Base-by-base conservation (phyloP, 1,140 invertebrate genomes). In the Drosophila orena region DNA sequence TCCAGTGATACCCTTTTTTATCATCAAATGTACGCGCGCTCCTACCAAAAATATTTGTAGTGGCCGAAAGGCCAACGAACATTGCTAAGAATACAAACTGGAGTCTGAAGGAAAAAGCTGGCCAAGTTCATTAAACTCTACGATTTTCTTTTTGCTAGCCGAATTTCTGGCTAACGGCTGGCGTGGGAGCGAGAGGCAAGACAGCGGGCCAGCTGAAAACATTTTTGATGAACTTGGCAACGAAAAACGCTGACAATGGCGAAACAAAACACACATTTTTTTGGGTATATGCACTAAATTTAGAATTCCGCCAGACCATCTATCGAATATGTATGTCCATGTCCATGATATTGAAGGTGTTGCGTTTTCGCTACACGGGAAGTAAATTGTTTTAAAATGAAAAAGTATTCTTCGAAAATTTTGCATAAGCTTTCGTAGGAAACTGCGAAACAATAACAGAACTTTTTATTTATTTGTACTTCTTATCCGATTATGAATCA, bases 291-390 rank as follows among this genome's bases (percentile, higher is more conserved):
- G 80, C 58, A 54, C 57, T 75, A 89, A 70, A 59, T 65, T 78
- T 89, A 89, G 84, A 89, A 74, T 89, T 65, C 79, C 56, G 85
- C 77, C 43, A 64, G 64, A 81, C 59, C 35, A 52, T 42, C 60
- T 66, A 35, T 54, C 37, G 30, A 58, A 53, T 71, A 54, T 50
- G 42, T 50, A 42, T 58, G 80, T 76, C 64, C 70, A 66, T 85
- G 78, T 79, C 83, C 83, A 86, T 86, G 83, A 60, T 88, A 52
- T 42, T 72, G 79, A 88, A 88, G 83, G 83, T 88, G 75, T 79
- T 72, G 57, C 24, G 57, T 60, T 35, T 62, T 65, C 44, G 69
- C 55, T 22, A 44, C 61, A 40, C 24, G n/a, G 24, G 24, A 42
- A 34, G 4, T 7, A 42, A 40, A 60, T n/a, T 4, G 20, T 56